Base-by-base conservation (phyloP, 2,888 invertebrate genomes). In the Omphaloscelis lunosa region DNA sequence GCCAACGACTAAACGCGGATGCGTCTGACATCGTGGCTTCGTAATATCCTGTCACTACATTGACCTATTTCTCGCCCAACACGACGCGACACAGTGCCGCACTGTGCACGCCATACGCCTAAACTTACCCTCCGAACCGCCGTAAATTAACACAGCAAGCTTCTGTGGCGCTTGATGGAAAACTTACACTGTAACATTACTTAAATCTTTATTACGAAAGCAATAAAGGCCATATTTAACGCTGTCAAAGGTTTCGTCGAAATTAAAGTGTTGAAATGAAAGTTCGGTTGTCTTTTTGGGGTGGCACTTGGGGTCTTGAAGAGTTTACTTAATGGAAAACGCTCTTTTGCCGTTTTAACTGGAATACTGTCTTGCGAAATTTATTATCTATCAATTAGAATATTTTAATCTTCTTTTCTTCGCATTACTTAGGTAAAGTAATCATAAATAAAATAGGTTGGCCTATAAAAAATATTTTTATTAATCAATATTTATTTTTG, bases 41-140 rank as follows among this genome's bases (percentile, higher is more conserved):
- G 95, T 94, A 96, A 96, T 96, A 96, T 96, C 96, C 96, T 95
- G 96, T 93, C 93, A 91, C 90, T 90, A 89, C 90, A 91, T 89
- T 92, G 94, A 93, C 94, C 95, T 91, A 92, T 92, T 93, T 93
- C 92, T 90, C 90, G 89, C 85, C 85, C 84, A 87, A 83, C 87
- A 86, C 90, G 82, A 83, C 76, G 82, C 88, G 80, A 75, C 91
- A 87, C 92, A 80, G 89, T 90, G 90, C 79, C 86, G 83, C 88
- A 80, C 89, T 81, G 87, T 84, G 83, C 84, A 83, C 85, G 65
- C 83, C 72, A 85, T 81, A 84, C 83, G 71, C 80, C 86, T 83
- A 86, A 89, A 85, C 84, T 79, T 79, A 82, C 84, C 84, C 74
- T 66, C 70, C 68, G 70, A 79, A 77, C 81, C 79, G 80, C 77